Percentiles rank a stretch among this genome's conserved stretches.
These are phyloP conservation scores for Gavialis gangeticus DNA, from an alignment of 2,113 vertebrate genomes.

Conservation along the genomic window DNA sequence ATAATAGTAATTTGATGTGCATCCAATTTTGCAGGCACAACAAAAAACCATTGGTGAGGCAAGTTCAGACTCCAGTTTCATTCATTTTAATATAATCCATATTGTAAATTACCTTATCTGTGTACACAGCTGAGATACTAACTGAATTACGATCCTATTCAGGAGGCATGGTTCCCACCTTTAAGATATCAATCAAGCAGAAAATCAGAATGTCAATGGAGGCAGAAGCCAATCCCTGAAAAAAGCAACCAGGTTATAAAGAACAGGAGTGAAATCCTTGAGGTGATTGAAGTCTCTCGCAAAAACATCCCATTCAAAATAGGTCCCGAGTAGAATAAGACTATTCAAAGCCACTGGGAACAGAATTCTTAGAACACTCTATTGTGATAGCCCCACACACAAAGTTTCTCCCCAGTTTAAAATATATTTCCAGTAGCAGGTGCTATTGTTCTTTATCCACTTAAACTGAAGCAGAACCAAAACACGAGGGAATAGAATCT, in stretches of 20 bases:
- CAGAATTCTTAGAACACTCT: background rate
- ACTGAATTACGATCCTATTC: background rate
- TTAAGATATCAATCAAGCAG: background rate
- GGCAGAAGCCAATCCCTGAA: background rate
- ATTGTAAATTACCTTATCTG: constrained; percentile 28
- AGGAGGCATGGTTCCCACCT: background rate
- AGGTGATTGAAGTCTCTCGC: background rate
- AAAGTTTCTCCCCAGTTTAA: background rate
- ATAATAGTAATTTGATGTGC: background rate
- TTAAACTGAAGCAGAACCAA: background rate
- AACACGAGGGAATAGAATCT: background rate
- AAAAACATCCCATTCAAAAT: background rate
- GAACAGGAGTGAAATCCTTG: background rate
- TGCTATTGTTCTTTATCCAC: background rate
- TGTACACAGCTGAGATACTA: constrained; percentile 8
- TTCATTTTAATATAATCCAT: constrained; percentile 20
- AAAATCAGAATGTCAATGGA: background rate
- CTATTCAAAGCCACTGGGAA: background rate
- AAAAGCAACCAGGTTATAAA: background rate
- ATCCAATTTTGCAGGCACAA: background rate
- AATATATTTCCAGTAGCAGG: background rate
- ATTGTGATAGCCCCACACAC: background rate
- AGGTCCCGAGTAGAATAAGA: background rate
- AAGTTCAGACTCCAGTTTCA: background rate
- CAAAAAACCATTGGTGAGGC: background rate